These are phyloP conservation scores for Oostethus manadensis DNA, from an alignment of 2,113 vertebrate genomes.

Conservation along the genomic window DNA sequence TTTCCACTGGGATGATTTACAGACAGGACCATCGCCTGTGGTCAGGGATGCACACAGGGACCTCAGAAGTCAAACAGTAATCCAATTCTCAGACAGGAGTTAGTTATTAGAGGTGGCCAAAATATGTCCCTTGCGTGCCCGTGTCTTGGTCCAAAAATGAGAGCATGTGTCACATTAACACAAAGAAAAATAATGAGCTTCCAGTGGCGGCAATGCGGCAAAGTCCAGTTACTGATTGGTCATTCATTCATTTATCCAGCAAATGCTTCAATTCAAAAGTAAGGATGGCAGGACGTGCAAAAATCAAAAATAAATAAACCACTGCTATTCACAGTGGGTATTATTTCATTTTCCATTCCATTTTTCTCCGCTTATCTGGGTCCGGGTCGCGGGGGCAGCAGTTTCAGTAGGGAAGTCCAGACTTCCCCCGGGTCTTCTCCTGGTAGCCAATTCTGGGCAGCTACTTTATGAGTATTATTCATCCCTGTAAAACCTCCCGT, in stretches of 20 bases:
- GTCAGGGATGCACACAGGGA: conserved; percentile 19
- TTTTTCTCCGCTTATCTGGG: no score
- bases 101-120: conserved; percentile 49
- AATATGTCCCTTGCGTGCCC: conserved; percentile 5
- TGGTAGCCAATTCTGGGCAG: no score
- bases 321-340: no score
- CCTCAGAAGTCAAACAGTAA: conserved; percentile 22
- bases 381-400: no score
- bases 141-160: conserved; percentile 23
- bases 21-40: conserved; percentile 37
- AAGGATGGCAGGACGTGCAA: not conserved
- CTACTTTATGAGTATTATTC: no score
- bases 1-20: conserved; percentile 67
- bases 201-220: conserved; percentile 38
- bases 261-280: conserved; percentile 20
- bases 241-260: conserved; percentile 29
- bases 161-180: conserved; percentile 58
- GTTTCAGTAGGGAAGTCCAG: no score
- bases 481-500: no score
- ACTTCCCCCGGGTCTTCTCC: no score
- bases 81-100: conserved; percentile 30
- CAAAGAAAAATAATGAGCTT: conserved; percentile 49
- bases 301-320: no score
- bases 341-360: no score
- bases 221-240: conserved; percentile 51